Percentiles rank a stretch among this genome's conserved stretches.
Conservation (phyloP, 2,797 vertebrate genomes). For the Lutjanus campechanus region DNA sequence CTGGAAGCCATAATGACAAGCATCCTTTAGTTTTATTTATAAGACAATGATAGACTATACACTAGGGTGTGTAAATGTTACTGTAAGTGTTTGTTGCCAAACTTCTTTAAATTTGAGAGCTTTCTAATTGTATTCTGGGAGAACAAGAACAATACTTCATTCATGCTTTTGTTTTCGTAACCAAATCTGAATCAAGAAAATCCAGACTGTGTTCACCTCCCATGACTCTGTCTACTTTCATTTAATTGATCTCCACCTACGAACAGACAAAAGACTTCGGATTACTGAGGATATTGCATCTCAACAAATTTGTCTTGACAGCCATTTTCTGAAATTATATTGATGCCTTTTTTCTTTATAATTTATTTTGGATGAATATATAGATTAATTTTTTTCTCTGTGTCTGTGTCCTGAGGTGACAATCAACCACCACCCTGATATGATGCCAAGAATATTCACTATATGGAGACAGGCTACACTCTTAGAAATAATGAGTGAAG, state of each 20-base stretch:
- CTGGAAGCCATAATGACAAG: conserved; percentile 79
- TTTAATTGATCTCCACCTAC: conserved; percentile 10
- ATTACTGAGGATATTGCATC: conserved; percentile 31
- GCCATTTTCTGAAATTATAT: conserved; percentile 17
- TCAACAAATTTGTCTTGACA: conserved; percentile 34
- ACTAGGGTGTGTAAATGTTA: conserved; percentile 61
- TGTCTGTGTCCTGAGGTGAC: conserved; percentile 59
- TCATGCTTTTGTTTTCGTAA: conserved; percentile 46
- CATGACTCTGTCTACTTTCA: conserved; percentile 8
- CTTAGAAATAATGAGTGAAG: too few species aligned
- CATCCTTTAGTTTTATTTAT: conserved; percentile 69
- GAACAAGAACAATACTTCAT: conserved; percentile 30
- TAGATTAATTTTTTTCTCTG: not conserved
- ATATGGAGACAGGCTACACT: conserved; percentile 23
- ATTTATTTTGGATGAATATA: conserved; percentile 32
- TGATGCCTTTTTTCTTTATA: conserved; percentile 24
- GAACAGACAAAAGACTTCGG: conserved; percentile 29
- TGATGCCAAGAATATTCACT: conserved; percentile 56
- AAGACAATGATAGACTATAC: conserved; percentile 55
- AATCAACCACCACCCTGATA: conserved; percentile 67
- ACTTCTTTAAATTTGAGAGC: conserved; percentile 54
- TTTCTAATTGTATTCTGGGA: conserved; percentile 61
- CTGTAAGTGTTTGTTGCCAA: conserved; percentile 67
- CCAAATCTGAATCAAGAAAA: conserved; percentile 33
- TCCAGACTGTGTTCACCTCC: conserved; percentile 31